Percentiles rank a stretch among this genome's conserved stretches.
Evolutionary conservation across 2,888 invertebrate genomes (phyloP).

Genomic region (Isoperla grammatica): DNA sequence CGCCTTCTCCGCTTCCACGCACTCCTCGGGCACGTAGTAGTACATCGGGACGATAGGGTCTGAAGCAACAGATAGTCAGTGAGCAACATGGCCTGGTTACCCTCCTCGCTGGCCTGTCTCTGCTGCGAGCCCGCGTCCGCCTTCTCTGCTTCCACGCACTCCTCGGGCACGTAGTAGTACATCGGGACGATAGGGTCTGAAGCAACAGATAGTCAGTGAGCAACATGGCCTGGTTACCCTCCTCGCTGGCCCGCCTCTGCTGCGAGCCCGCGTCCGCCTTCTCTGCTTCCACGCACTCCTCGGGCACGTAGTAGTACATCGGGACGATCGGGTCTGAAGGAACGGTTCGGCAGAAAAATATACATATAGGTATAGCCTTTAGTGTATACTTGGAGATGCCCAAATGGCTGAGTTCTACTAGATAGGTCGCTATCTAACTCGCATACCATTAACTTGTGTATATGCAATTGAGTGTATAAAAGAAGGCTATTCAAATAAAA

Average conservation of each 20-base stretch:
- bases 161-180: conserved; percentile 82
- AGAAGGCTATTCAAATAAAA: too few relatives aligned
- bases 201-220: conserved; percentile 87
- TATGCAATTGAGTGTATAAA: too few relatives aligned
- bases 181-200: conserved; percentile 88
- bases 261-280: conserved; percentile 59
- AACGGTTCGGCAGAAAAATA: conserved; percentile 89
- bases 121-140: conserved; percentile 61
- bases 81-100: conserved; percentile 89
- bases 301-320: conserved; percentile 85
- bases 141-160: conserved; percentile 65
- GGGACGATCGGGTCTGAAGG: conserved; percentile 87
- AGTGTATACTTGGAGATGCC: too few relatives aligned
- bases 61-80: conserved; percentile 77
- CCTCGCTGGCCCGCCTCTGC: conserved; percentile 56
- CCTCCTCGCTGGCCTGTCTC: conserved; percentile 57
- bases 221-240: conserved; percentile 87
- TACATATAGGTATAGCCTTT: too few relatives aligned
- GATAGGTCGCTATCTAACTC: too few relatives aligned
- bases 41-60: conserved; percentile 95
- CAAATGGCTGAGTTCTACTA: too few relatives aligned
- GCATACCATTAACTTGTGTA: too few relatives aligned
- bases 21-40: conserved; percentile 73
- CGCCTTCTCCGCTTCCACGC: conserved; percentile 62
- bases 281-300: conserved; percentile 67